Conservation (phyloP, 1,140 invertebrate genomes). For the Aphis craccivora region DNA sequence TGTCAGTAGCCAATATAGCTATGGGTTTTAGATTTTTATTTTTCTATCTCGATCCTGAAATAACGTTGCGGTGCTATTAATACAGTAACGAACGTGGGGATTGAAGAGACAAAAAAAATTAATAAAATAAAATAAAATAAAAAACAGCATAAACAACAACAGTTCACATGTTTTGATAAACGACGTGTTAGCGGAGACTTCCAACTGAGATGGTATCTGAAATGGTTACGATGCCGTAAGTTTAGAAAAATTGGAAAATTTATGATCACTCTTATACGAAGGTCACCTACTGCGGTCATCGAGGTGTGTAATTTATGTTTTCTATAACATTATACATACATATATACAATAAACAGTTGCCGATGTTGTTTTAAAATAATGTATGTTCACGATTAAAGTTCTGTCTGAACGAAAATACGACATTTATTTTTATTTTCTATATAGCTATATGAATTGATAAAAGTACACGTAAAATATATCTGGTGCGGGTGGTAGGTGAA, state of each 20-base stretch:
- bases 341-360: not conserved
- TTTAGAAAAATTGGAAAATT: slow-evolving; percentile 36
- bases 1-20: not conserved
- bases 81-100: not conserved
- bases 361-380: not conserved
- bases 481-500: not conserved
- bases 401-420: not conserved
- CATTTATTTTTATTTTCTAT: not conserved
- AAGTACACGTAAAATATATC: not conserved
- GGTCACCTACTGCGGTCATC: slow-evolving; percentile 39
- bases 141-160: not conserved
- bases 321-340: not conserved
- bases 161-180: not conserved
- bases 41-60: not conserved
- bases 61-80: not conserved
- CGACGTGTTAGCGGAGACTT: not conserved
- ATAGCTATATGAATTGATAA: not conserved
- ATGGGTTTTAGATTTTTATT: not conserved
- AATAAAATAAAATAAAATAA: no score
- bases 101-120: not conserved
- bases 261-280: not conserved
- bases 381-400: not conserved
- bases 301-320: slow-evolving; percentile 29
- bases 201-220: not conserved
- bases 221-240: not conserved